Base-by-base conservation (phyloP, 2,113 vertebrate species). In the Accipiter virgatus region DNA sequence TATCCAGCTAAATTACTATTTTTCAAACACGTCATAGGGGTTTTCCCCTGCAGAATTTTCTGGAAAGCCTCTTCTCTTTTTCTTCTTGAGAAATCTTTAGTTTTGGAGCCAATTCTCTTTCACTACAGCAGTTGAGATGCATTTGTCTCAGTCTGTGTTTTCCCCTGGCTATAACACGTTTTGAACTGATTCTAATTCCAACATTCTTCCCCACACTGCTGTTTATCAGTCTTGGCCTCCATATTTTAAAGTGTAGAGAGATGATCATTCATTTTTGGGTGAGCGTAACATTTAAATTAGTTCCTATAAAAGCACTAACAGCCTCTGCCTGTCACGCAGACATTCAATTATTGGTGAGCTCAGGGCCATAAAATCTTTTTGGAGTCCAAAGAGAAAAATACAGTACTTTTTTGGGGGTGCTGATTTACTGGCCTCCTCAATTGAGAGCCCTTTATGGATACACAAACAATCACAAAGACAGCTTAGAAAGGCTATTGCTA, bases 61-160 rank as follows among this genome's bases (percentile, higher is more conserved):
- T 97, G 93, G 84, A 96, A 92, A 96, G 40, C 13, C 12, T 95
- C 63, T 68, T 82, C 38, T 36, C 68, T 92, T 75, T 68, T 93
- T 62, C 13, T 86, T 93, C 68, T 90, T 74, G 36, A 94, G 59
- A 90, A 95, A 84, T 86, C 53, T 92, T 90, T 93, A 45, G 10
- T 2, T 96, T 83, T 90, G 67, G 23, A 94, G 90, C 93, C 96
- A 96, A 88, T 59, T 95, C 50, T 83, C 88, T 95, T 96, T 92
- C 92, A 96, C 77, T 67, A 4, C 67, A 62, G 42, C 71, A 83
- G 58, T 8, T 81, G 71, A 95, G 50, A 93, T 47, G 42, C 42
- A 86, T 94, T 95, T 80, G 45, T 78, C 79, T 90, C 90, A 90
- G 81, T 34, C 53, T 62, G 13, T 56, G 29, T 66, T 94, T 92